Conservation (phyloP, 2,113 vertebrate genomes). For the Phycodurus eques region DNA sequence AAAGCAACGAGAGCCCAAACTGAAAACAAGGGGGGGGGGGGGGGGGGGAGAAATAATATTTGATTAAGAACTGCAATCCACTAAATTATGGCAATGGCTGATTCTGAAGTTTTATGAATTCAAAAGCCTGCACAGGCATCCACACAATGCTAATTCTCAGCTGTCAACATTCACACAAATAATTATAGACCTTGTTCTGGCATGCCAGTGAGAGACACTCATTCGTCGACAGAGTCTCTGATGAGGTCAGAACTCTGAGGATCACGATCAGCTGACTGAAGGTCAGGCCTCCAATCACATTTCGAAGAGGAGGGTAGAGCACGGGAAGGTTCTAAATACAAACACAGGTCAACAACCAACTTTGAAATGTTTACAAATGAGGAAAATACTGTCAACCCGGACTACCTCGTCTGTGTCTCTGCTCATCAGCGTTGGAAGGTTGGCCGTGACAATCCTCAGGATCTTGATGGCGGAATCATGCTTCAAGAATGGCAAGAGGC, state of each 20-base stretch:
- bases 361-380: background rate
- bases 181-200: conserved; percentile 85
- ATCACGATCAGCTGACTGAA: conserved; percentile 84
- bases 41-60: background rate
- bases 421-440: conserved; percentile 83
- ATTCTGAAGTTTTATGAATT: background rate
- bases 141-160: background rate
- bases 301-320: conserved; percentile 79
- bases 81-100: too few relatives aligned
- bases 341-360: background rate
- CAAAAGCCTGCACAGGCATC: background rate
- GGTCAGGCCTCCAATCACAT: conserved; percentile 76
- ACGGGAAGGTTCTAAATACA: conserved; percentile 78
- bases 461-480: conserved; percentile 69
- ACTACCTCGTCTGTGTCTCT: conserved; percentile 84
- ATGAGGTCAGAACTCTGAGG: conserved; percentile 77
- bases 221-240: conserved; percentile 58
- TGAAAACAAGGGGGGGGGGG: conserved; percentile 47
- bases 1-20: conserved; percentile 95
- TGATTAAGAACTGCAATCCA: background rate
- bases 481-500: conserved; percentile 82
- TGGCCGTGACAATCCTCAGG: conserved; percentile 72
- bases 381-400: background rate
- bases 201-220: conserved; percentile 76
- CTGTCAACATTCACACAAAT: background rate